phyloP scores from a whole-genome alignment of 1,140 invertebrate species.

The Macrobrachium nipponense region DNA sequence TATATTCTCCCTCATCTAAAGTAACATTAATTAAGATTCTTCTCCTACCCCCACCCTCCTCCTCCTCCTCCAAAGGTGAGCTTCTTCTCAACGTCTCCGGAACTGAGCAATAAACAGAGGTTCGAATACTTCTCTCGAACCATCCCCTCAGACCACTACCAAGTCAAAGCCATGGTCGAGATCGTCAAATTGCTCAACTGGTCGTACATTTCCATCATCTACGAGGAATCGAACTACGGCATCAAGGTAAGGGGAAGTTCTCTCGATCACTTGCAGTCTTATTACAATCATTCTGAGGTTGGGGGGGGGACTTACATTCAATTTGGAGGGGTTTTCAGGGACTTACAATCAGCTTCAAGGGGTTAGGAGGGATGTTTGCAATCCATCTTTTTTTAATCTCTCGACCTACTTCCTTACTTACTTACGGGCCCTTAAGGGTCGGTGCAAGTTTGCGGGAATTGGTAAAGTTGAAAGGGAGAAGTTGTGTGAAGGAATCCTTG shows the following conservation, averaged over 20 bases:
- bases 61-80: conserved; percentile 79
- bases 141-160: conserved; percentile 94
- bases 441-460: no score
- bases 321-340: neutral
- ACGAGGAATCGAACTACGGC: conserved; percentile 97
- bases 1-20: neutral
- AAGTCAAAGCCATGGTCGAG: conserved; percentile 95
- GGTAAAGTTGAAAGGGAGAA: no score
- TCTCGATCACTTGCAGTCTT: neutral
- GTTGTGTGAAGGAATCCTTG: no score
- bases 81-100: conserved; percentile 95
- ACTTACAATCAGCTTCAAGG: neutral
- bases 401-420: no score
- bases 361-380: neutral
- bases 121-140: conserved; percentile 96
- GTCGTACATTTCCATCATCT: conserved; percentile 95
- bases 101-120: conserved; percentile 92
- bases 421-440: no score
- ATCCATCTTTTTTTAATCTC: no score
- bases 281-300: neutral
- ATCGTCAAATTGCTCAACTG: conserved; percentile 88
- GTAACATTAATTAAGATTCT: neutral
- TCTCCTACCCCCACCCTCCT: no score
- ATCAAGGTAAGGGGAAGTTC: conserved; percentile 81
- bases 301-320: neutral